Conservation (phyloP, 2,888 invertebrate genomes). For the Nomada fucata region DNA sequence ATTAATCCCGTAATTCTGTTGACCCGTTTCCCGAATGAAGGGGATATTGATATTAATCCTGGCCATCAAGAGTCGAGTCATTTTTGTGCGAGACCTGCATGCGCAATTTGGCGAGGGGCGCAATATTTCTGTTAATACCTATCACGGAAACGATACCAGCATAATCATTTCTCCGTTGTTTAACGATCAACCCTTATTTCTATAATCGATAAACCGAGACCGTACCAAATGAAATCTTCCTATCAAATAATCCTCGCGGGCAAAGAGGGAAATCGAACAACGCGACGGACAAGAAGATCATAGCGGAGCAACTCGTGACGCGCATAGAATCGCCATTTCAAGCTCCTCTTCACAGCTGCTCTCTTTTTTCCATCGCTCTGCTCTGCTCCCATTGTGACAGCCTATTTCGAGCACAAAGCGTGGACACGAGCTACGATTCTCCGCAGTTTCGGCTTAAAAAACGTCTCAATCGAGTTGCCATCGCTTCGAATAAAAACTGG, state of each 20-base stretch:
- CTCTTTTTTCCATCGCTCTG: slow-evolving; percentile 59
- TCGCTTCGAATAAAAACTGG: neutral
- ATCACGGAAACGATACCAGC: too few species aligned
- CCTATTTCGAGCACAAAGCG: slow-evolving; percentile 47
- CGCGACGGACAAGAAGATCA: slow-evolving; percentile 45
- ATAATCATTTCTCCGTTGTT: too few species aligned
- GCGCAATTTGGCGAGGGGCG: too few species aligned
- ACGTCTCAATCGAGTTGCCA: slow-evolving; percentile 46
- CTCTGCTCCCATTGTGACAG: slow-evolving; percentile 61
- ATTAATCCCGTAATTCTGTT: slow-evolving; percentile 83
- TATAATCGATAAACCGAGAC: slow-evolving; percentile 4
- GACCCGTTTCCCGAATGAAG: slow-evolving; percentile 68
- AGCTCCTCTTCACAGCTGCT: slow-evolving; percentile 65
- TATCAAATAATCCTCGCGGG: neutral
- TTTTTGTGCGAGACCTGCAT: too few species aligned
- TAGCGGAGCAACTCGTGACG: slow-evolving; percentile 61
- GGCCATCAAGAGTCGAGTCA: neutral
- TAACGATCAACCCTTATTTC: neutral
- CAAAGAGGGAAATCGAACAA: slow-evolving; percentile 40
- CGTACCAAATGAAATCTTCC: neutral
- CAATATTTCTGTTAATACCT: too few species aligned
- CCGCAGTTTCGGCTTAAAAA: slow-evolving; percentile 64
- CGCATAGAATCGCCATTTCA: slow-evolving; percentile 76
- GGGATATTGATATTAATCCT: slow-evolving; percentile 47
- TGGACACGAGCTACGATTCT: slow-evolving; percentile 74